Evolutionary conservation across 2,113 vertebrate genomes (phyloP).

Genomic region (Aegotheles bennettii): DNA sequence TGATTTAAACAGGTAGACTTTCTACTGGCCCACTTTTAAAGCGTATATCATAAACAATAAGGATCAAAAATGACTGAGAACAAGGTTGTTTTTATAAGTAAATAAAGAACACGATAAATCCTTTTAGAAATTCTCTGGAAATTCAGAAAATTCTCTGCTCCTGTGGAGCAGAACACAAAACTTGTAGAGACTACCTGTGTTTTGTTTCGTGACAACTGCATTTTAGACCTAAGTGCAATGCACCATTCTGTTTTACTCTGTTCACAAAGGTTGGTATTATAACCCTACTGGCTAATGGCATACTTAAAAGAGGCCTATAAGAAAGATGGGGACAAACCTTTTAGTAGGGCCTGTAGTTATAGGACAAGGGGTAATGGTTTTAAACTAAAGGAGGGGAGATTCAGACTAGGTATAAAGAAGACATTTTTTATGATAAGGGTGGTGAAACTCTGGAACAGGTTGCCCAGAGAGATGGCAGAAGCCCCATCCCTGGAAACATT

Average conservation of each 20-base stretch:
- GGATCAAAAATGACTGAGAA: neutral
- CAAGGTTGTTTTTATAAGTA: neutral
- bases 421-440: too few relatives aligned
- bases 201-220: neutral
- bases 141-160: too few relatives aligned
- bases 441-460: neutral
- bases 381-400: too few relatives aligned
- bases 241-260: neutral
- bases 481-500: neutral
- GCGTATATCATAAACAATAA: neutral
- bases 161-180: neutral
- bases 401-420: too few relatives aligned
- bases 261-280: neutral
- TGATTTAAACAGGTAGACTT: neutral
- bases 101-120: neutral
- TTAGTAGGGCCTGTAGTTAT: too few relatives aligned
- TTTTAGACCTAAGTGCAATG: neutral
- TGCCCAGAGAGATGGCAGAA: neutral
- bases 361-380: too few relatives aligned
- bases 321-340: neutral
- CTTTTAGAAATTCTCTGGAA: neutral
- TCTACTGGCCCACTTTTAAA: neutral
- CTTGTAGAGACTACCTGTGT: neutral
- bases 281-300: neutral
- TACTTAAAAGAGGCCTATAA: neutral